These are phyloP conservation scores for Ryuthela nishihirai DNA, from an alignment of 2,888 invertebrate species.

Conservation along the genomic window DNA sequence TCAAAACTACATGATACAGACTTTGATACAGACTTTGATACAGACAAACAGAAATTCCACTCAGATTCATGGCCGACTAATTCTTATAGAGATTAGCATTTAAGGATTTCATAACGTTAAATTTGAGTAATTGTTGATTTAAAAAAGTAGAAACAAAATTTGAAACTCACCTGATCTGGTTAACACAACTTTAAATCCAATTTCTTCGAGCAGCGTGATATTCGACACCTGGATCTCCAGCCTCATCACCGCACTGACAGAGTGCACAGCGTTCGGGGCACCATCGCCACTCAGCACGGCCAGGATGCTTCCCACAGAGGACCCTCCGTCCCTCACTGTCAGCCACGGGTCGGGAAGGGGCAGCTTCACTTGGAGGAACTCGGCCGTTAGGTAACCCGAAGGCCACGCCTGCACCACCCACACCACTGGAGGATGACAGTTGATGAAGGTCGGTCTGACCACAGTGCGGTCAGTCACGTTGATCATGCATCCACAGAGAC, in stretches of 20 bases:
- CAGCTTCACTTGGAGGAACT: constrained; percentile 7
- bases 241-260: constrained; percentile 13
- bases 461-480: constrained; percentile 18
- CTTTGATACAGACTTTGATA: too few relatives aligned
- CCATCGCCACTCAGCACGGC: constrained; percentile 19
- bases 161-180: constrained; percentile 3
- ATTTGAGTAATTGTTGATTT: neutral
- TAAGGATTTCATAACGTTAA: neutral
- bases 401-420: constrained; percentile 29
- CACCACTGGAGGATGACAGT: constrained; percentile 10
- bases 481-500: constrained; percentile 27
- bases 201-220: constrained; percentile 3
- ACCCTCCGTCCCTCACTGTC: constrained; percentile 32
- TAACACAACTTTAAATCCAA: constrained; percentile 7
- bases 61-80: too few relatives aligned
- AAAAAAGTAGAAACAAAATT: neutral
- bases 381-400: constrained; percentile 12
- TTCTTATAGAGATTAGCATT: too few relatives aligned
- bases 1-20: too few relatives aligned
- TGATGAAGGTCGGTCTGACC: constrained; percentile 2
- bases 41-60: too few relatives aligned
- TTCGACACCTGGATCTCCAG: constrained; percentile 24
- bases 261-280: constrained; percentile 12
- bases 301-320: constrained; percentile 26
- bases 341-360: constrained; percentile 18